phyloP scores from a whole-genome alignment of 2,113 vertebrate genomes.

The Cettia cetti region DNA sequence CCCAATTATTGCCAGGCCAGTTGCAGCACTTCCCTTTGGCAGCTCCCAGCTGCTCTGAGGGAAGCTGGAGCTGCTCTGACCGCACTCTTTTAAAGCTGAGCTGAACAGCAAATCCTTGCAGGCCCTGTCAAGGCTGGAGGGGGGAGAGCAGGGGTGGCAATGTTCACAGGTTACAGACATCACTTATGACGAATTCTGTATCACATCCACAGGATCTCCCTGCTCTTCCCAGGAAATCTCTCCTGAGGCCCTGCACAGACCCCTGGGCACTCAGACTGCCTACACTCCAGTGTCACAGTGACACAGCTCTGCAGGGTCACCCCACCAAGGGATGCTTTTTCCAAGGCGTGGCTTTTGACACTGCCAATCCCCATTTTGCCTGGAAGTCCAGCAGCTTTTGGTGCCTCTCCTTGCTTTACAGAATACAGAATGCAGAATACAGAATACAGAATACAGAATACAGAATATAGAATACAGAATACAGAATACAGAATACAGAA shows the following conservation, averaged over 20 bases:
- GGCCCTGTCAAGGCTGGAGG: neutral
- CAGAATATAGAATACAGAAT: too few species aligned
- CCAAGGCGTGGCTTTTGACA: neutral
- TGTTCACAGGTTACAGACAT: neutral
- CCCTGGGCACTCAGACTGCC: neutral
- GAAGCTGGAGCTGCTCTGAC: neutral
- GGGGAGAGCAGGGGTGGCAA: neutral
- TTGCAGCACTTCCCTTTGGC: neutral
- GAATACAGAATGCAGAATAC: too few species aligned
- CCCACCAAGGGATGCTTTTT: neutral
- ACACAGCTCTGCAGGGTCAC: neutral
- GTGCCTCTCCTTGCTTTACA: neutral
- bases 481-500: too few species aligned
- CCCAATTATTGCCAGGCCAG: neutral
- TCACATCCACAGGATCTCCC: neutral
- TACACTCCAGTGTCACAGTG: fast-evolving
- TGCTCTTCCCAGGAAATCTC: neutral
- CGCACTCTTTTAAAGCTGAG: neutral
- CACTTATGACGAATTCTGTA: too few species aligned
- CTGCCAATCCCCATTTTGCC: neutral
- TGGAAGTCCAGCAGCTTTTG: neutral
- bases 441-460: too few species aligned
- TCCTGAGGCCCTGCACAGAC: neutral
- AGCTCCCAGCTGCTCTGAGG: fast-evolving
- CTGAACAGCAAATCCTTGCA: neutral